phyloP scores from a whole-genome alignment of 2,888 invertebrate genomes.

The Acanthosepion esculentum region DNA sequence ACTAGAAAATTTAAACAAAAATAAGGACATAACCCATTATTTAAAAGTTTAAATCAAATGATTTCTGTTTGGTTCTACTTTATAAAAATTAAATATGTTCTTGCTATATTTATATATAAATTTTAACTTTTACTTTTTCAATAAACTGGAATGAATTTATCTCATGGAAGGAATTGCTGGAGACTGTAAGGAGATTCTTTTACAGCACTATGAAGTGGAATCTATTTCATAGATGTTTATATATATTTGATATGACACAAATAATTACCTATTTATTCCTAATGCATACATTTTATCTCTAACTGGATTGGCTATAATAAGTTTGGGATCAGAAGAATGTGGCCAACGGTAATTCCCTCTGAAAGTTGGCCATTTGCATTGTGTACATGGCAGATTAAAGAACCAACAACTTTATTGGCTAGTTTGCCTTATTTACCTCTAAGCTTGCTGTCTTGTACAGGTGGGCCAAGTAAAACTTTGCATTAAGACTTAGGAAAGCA shows the following conservation, averaged over 20 bases:
- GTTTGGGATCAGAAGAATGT: background rate
- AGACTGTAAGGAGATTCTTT: no score
- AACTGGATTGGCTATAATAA: slow-evolving; percentile 1
- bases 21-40: no score
- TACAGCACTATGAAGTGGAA: no score
- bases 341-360: background rate
- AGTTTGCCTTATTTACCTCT: background rate
- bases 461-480: background rate
- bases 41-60: no score
- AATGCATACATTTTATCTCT: background rate
- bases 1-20: no score
- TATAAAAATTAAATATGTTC: no score
- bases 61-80: no score
- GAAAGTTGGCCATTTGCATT: background rate
- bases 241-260: background rate
- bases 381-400: background rate
- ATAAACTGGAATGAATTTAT: no score
- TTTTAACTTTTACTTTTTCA: no score
- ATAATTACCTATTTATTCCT: background rate
- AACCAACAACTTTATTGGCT: background rate
- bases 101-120: no score
- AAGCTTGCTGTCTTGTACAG: background rate
- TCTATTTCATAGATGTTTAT: background rate
- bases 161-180: no score
- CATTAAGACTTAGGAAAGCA: background rate